Percentiles rank a stretch among this genome's conserved stretches.
phyloP scores from a whole-genome alignment of 2,113 vertebrate species.

The Chamaetylas fuelleborni region DNA sequence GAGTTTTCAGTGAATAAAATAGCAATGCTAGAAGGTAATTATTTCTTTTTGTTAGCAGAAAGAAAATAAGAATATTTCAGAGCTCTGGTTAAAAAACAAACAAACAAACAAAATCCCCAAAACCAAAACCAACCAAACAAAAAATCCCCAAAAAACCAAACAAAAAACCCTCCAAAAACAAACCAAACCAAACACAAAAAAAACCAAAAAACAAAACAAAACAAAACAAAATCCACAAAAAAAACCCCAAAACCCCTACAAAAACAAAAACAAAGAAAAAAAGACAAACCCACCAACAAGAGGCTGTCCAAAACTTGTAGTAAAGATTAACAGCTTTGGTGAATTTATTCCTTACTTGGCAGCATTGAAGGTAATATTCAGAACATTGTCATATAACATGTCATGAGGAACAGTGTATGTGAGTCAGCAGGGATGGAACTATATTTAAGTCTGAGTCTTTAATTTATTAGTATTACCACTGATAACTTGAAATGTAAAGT shows the following conservation, averaged over 20 bases:
- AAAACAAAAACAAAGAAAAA: not conserved
- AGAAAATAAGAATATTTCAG: not conserved
- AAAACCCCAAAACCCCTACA: too few species aligned
- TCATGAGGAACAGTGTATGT: not conserved
- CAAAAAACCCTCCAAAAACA: not conserved
- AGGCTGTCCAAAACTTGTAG: not conserved
- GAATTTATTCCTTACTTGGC: constrained; percentile 25
- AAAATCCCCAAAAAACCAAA: too few species aligned
- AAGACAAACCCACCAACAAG: not conserved
- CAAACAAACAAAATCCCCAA: not conserved
- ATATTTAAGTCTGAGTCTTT: not conserved
- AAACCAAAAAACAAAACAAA: not conserved
- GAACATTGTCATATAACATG: not conserved
- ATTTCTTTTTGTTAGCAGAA: not conserved
- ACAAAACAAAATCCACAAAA: not conserved
- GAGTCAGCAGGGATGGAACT: not conserved
- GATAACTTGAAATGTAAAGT: not conserved
- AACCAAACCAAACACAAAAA: not conserved
- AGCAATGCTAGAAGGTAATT: constrained; percentile 4
- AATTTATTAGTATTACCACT: not conserved
- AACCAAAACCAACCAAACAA: too few species aligned
- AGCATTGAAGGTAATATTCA: not conserved
- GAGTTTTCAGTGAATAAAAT: constrained; percentile 25
- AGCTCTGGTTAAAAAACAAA: not conserved
- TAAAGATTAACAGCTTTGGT: not conserved